phyloP scores from a whole-genome alignment of 2,888 invertebrate genomes.

The Erebia epiphron region DNA sequence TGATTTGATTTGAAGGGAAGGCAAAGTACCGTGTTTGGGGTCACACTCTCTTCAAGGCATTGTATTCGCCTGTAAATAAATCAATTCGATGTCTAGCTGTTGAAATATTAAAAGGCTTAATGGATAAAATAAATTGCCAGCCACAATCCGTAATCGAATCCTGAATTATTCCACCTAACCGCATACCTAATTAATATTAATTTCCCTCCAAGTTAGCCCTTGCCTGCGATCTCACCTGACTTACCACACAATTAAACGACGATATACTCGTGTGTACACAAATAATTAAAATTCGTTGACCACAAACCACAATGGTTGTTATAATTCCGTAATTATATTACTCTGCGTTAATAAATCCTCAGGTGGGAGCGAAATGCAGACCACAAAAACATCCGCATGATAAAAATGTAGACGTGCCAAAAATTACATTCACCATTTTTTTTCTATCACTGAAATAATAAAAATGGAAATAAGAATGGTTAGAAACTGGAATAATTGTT shows the following conservation, averaged over 20 bases:
- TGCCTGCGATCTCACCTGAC: too few species aligned
- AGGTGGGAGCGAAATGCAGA: neutral
- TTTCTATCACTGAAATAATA: neutral
- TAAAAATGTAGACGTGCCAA: neutral
- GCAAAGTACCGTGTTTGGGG: too few species aligned
- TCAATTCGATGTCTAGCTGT: too few species aligned
- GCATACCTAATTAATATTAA: neutral
- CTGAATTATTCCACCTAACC: neutral
- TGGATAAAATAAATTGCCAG: neutral
- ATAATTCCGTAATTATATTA: neutral
- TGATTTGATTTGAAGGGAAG: too few species aligned
- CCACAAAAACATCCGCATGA: neutral
- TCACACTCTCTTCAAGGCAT: too few species aligned
- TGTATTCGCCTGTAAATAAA: too few species aligned
- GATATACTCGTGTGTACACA: neutral
- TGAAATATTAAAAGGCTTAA: too few species aligned
- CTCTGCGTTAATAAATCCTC: conserved; percentile 2
- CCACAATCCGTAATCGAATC: neutral
- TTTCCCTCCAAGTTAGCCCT: too few species aligned
- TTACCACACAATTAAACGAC: conserved; percentile 8
- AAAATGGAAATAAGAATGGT: neutral
- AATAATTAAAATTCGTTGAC: conserved; percentile 9
- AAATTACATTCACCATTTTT: neutral
- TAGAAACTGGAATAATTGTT: neutral
- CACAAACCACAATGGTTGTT: conserved; percentile 5